These are phyloP conservation scores for Hipparchia semele DNA, from an alignment of 2,888 invertebrate genomes.

Conservation along the genomic window DNA sequence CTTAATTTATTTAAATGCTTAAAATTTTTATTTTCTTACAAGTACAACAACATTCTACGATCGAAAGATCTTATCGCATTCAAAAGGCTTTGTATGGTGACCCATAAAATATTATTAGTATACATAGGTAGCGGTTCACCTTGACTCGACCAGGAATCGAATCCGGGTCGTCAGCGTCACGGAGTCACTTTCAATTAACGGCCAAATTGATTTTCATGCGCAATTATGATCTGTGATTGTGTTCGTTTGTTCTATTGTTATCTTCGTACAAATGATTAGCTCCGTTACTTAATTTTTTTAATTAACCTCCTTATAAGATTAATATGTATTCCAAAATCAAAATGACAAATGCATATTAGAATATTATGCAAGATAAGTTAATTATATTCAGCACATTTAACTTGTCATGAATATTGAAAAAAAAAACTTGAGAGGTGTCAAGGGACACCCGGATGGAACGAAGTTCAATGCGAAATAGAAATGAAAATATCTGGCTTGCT, in stretches of 20 bases:
- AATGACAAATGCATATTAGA: too few relatives aligned
- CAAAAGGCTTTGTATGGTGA: constrained; percentile 8
- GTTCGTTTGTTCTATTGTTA: neutral
- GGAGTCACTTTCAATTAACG: constrained; percentile 18
- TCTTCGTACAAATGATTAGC: neutral
- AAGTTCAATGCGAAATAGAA: too few relatives aligned
- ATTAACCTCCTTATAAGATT: too few relatives aligned
- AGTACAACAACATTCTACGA: constrained; percentile 3
- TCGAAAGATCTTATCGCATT: constrained; percentile 1
- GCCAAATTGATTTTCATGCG: constrained; percentile 3
- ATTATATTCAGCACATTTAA: too few relatives aligned
- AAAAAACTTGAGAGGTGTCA: too few relatives aligned
- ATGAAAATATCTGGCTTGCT: too few relatives aligned
- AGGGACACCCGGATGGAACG: too few relatives aligned
- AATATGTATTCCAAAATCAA: too few relatives aligned
- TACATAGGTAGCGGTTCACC: constrained; percentile 7
- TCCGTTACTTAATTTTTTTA: neutral
- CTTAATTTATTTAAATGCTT: neutral
- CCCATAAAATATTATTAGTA: constrained; percentile 4
- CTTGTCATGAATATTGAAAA: too few relatives aligned
- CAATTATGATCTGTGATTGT: neutral
- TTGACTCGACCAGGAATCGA: constrained; percentile 17
- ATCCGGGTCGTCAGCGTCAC: constrained; percentile 26
- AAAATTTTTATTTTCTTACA: neutral
- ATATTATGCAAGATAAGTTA: too few relatives aligned